phyloP scores from a whole-genome alignment of 1,140 invertebrate genomes.

The Leptopilina boulardi region DNA sequence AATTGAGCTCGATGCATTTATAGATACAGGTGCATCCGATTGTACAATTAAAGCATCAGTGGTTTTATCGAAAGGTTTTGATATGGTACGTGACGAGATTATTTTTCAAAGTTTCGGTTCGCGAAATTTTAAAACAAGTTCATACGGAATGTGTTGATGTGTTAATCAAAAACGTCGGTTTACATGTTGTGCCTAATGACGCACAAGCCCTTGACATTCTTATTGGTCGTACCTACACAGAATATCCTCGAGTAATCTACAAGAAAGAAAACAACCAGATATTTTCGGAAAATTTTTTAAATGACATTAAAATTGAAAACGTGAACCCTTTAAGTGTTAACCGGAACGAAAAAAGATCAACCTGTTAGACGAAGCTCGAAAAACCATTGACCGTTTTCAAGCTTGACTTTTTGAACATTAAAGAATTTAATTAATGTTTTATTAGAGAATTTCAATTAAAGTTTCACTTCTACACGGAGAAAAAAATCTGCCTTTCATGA shows the following conservation, averaged over 20 bases:
- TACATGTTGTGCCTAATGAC: slow-evolving; percentile 36
- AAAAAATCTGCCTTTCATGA: no score
- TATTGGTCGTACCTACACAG: slow-evolving; percentile 30
- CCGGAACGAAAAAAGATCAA: no score
- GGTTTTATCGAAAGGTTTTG: background rate
- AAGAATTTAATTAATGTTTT: no score
- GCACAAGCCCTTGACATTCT: slow-evolving; percentile 24
- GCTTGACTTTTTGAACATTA: no score
- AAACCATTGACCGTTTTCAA: no score
- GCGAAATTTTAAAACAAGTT: background rate
- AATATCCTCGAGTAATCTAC: slow-evolving; percentile 26
- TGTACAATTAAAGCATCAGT: slow-evolving; percentile 37
- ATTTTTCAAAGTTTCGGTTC: background rate
- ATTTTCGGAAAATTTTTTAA: background rate
- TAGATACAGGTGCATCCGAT: slow-evolving; percentile 41
- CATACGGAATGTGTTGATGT: slow-evolving; percentile 11
- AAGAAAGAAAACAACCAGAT: slow-evolving; percentile 32
- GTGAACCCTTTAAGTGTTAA: no score
- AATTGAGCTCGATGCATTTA: background rate
- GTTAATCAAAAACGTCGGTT: background rate
- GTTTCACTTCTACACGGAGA: no score
- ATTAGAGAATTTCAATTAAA: no score
- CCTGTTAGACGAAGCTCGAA: no score
- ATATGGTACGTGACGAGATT: slow-evolving; percentile 15
- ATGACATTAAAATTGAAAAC: no score